A percentile compares a stretch with the other conserved stretches of the same genome.
phyloP scores from a whole-genome alignment of 2,113 vertebrate species.

The Caranx melampygus region DNA sequence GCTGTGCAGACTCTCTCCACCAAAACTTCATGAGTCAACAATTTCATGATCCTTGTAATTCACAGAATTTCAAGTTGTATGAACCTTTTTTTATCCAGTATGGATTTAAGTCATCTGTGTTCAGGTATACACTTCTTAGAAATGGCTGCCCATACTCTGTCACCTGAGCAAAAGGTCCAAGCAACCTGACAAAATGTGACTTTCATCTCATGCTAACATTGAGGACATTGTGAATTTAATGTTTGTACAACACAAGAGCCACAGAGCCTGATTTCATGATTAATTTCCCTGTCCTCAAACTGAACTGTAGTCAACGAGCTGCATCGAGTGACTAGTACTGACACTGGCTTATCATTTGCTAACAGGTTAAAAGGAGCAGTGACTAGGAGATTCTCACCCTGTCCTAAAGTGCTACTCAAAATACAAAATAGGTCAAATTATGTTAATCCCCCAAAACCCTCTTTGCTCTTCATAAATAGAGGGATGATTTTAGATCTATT shows the following conservation, averaged over 20 bases:
- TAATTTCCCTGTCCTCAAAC: background rate
- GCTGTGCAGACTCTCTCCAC: background rate
- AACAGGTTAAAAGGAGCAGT: slow-evolving; percentile 53
- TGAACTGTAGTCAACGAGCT: slow-evolving; percentile 12
- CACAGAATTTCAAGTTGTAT: background rate
- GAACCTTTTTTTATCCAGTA: background rate
- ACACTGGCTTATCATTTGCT: slow-evolving; percentile 52
- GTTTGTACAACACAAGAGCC: background rate
- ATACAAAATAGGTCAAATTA: background rate
- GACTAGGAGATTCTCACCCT: slow-evolving; percentile 6
- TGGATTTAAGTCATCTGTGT: background rate
- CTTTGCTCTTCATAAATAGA: background rate
- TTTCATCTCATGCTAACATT: no score
- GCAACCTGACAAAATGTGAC: background rate
- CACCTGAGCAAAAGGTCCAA: background rate
- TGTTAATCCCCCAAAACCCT: background rate
- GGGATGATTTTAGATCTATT: background rate
- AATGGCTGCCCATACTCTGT: background rate
- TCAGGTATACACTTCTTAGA: background rate
- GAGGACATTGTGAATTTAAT: background rate
- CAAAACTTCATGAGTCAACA: background rate
- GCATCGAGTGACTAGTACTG: slow-evolving; percentile 43
- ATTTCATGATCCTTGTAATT: background rate
- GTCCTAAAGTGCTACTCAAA: background rate
- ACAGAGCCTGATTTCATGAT: background rate